Percentiles rank a stretch among this genome's conserved stretches.
Evolutionary conservation across 2,888 invertebrate species (phyloP).

Genomic region (Eupithecia insigniata): DNA sequence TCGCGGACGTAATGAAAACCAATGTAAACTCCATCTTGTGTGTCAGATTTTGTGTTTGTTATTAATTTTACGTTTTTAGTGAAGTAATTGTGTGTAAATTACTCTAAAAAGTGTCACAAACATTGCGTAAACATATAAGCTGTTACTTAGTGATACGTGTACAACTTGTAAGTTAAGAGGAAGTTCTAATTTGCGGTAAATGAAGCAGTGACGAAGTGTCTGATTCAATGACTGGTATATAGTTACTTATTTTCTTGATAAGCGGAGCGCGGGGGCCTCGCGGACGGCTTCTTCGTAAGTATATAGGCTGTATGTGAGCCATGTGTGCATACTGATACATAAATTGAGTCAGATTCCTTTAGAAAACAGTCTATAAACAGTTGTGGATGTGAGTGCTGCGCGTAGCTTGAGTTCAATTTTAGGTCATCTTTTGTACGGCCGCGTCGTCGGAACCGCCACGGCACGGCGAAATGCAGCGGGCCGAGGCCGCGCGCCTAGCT

Average conservation of each 20-base stretch:
- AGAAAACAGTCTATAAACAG: conserved; percentile 72
- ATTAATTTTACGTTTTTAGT: conserved; percentile 76
- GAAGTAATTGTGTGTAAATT: conserved; percentile 66
- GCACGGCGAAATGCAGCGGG: conserved; percentile 80
- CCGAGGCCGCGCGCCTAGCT: conserved; percentile 80
- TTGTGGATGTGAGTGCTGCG: conserved; percentile 61
- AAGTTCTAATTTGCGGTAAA: conserved; percentile 58
- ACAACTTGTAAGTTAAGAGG: conserved; percentile 35
- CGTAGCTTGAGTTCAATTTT: conserved; percentile 79
- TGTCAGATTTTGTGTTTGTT: conserved; percentile 86
- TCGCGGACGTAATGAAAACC: conserved; percentile 77
- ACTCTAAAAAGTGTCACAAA: conserved; percentile 62
- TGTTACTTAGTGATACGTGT: conserved; percentile 52
- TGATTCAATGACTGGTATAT: conserved; percentile 81
- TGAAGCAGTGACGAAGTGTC: conserved; percentile 79
- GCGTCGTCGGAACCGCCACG: conserved; percentile 75
- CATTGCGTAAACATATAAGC: conserved; percentile 51
- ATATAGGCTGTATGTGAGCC: conserved; percentile 63
- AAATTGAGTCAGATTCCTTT: conserved; percentile 71
- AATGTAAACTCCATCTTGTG: conserved; percentile 85
- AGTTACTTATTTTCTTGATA: conserved; percentile 85
- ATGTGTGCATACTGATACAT: conserved; percentile 58
- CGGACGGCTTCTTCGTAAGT: conserved; percentile 79
- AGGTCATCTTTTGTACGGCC: conserved; percentile 83
- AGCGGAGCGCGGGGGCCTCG: conserved; percentile 80